phyloP scores from a whole-genome alignment of 2,888 invertebrate species.

The Bombyx huttoni region DNA sequence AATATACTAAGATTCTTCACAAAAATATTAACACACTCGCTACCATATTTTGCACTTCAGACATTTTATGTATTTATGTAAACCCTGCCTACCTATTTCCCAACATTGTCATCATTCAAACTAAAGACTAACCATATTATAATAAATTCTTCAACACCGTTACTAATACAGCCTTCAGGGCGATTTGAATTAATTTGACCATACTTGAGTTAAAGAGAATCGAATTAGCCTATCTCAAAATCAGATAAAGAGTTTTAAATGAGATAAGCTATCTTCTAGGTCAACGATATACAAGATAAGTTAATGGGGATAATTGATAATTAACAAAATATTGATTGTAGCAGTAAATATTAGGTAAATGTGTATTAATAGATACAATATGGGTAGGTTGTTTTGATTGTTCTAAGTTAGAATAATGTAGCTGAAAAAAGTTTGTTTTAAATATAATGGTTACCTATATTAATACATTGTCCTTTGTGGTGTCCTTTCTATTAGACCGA shows the following conservation, averaged over 20 bases:
- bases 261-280: neutral
- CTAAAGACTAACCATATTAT: neutral
- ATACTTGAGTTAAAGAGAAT: neutral
- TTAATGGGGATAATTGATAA: neutral
- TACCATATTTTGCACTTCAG: too few species aligned
- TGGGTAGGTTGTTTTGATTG: neutral
- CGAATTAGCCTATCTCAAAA: neutral
- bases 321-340: neutral
- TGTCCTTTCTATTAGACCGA: too few species aligned
- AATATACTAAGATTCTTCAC: too few species aligned
- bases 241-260: neutral
- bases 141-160: neutral
- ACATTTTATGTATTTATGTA: too few species aligned
- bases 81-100: neutral
- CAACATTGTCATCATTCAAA: constrained; percentile 1
- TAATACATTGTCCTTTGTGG: too few species aligned
- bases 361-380: neutral
- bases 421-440: neutral
- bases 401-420: neutral
- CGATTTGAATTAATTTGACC: neutral
- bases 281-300: neutral
- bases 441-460: neutral
- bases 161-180: neutral
- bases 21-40: too few species aligned
- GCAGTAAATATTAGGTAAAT: neutral